Base-by-base conservation (phyloP, 2,113 vertebrate species). In the Corythornis madagascariensis region DNA sequence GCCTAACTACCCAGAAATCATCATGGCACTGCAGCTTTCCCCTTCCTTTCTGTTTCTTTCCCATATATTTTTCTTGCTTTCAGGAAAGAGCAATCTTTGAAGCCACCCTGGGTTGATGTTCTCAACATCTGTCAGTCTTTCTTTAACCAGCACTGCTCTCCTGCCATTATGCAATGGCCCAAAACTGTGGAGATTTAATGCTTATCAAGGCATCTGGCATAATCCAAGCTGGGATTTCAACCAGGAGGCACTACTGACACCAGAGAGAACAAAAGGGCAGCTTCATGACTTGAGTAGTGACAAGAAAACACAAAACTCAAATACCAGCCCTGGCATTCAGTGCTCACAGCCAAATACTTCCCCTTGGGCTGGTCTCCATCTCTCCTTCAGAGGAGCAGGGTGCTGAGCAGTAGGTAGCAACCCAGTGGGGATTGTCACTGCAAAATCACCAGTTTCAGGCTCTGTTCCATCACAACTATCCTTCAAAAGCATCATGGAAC, bases 141-240 rank as follows among this genome's bases (percentile, higher is more conserved):
- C 8, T 79, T 92, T 2, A 38, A 57, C 55, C 38, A 14, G 28
- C 2, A 22, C 67, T 45, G 42, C 61, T 48, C 70, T 70, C 31
- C 75, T 79, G 70, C 85, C 22, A 0, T 13, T 4, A 16, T 4
- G 6, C 61, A 24, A 7, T 1, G 12, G 72, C 52, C 35, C 72
- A 16, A 70, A 72, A 42, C 0, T 0, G 0, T 38, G 16, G 29
- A 52, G 9, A 15, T 59, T 61, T 29, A 7, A 43, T 3, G 29
- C 43, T 63, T 71, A 56, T 55, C 25, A 6, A 71, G 45, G 52
- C 22, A 22, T 16, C 22, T 21, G 38, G 13, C 50, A 52, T 61
- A 14, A 81, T 53, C 53, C 18, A 19, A 67, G 70, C 28, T 57
- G 47, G 55, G 53, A 31, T 38, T 45, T 43, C 43, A 72, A 28